phyloP scores from a whole-genome alignment of 2,797 vertebrate genomes.

The Knipowitschia caucasica region DNA sequence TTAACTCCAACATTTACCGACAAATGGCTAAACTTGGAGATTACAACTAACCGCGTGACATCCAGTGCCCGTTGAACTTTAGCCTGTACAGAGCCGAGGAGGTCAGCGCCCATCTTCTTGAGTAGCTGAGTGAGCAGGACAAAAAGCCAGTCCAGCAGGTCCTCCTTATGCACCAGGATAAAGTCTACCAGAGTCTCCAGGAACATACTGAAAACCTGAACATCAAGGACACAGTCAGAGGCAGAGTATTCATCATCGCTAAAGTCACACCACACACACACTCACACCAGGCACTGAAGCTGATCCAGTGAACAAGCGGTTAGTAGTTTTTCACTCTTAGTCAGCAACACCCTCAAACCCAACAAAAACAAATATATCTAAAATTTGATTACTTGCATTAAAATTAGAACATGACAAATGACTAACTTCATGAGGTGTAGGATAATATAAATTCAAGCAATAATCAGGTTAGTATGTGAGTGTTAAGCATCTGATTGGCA shows the following conservation, averaged over 20 bases:
- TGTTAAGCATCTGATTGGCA: conserved; percentile 29
- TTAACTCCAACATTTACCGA: not conserved
- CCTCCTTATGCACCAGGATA: conserved; percentile 91
- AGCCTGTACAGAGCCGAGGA: conserved; percentile 94
- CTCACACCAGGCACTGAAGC: not conserved
- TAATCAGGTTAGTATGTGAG: conserved; percentile 53
- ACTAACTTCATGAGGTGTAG: not conserved
- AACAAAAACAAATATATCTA: conserved; percentile 18
- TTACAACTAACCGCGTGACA: conserved; percentile 82
- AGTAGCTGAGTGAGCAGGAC: conserved; percentile 92
- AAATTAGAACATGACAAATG: not conserved
- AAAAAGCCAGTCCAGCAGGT: conserved; percentile 95
- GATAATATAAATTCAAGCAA: not conserved
- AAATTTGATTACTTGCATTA: not conserved
- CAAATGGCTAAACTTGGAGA: not conserved
- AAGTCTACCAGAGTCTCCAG: conserved; percentile 97
- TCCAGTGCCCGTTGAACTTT: conserved; percentile 97
- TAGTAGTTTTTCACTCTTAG: conserved; percentile 42
- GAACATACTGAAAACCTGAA: conserved; percentile 98
- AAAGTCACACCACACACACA: not conserved
- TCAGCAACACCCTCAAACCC: conserved; percentile 23
- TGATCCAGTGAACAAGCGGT: conserved; percentile 31
- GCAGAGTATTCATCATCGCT: not conserved
- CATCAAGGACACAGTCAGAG: not conserved
- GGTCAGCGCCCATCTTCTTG: conserved; percentile 98